These are phyloP conservation scores for Antennarius maculatus DNA, from an alignment of 2,797 vertebrate species.

Conservation along the genomic window DNA sequence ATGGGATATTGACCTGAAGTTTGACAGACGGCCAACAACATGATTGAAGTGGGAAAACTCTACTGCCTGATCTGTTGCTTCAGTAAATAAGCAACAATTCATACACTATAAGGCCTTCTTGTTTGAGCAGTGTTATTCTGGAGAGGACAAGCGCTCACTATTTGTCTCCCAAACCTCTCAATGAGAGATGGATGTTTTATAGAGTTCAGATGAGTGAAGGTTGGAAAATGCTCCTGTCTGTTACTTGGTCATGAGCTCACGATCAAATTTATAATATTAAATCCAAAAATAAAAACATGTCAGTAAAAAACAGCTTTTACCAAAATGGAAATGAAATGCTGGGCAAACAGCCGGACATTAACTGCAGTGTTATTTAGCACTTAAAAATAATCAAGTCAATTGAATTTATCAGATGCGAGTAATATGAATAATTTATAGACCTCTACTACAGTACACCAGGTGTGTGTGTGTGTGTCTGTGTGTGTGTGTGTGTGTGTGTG, in stretches of 20 bases:
- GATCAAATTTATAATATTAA: neutral
- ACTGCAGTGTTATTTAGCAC: constrained; percentile 33
- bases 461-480: constrained; percentile 7
- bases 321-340: constrained; percentile 2
- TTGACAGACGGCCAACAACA: no score
- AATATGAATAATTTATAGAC: constrained; percentile 59
- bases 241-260: no score
- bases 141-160: no score
- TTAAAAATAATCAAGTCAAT: constrained; percentile 43
- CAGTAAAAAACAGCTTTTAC: constrained; percentile 3
- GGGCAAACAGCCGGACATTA: constrained; percentile 5
- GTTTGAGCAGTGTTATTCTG: no score
- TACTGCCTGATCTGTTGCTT: no score
- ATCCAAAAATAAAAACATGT: neutral
- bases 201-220: no score
- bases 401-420: constrained; percentile 39
- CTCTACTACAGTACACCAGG: constrained; percentile 8
- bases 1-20: neutral
- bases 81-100: no score
- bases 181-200: no score
- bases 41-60: no score
- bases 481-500: constrained; percentile 23
- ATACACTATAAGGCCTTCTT: no score
- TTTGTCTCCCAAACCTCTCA: no score
- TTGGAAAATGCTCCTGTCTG: no score